Base-by-base conservation (phyloP, 2,797 vertebrate species). In the Sebastes dallii region DNA sequence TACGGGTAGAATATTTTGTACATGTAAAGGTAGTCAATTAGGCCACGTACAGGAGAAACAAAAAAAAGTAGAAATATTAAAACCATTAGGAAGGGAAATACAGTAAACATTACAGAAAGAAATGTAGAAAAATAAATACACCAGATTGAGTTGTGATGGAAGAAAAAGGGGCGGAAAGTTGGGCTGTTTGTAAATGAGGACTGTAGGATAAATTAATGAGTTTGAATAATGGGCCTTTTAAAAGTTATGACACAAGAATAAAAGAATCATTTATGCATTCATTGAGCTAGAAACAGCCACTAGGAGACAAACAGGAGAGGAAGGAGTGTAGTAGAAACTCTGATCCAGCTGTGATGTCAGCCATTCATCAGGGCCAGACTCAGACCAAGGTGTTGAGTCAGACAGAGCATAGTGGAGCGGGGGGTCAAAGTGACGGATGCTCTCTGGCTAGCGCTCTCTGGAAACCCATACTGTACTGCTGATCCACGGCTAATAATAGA, bases 401-500 rank as follows among this genome's bases (percentile, higher is more conserved):
- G 83, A 81, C 36, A 5, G 55, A 64, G 77, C 34, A 16, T 70
- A 87, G 84, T 13, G 29, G 80, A 77, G 74, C 72, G 62, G 79
- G 62, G 79, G 83, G 78, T 84, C 82, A 74, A 36, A 34, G 72
- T 92, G 85, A 92, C 80, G 69, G 86, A 93, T 89, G 90, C 80
- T 90, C 83, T 78, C 71, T 83, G 84, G 87, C 82, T 72, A 39
- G 46, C 69, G 65, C 78, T 82, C 80, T 82, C 81, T 81, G 36
- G 71, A 84, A 88, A 88, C 82, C 81, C 81, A 81, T 79, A 88
- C 54, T 84, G 82, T 79, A 88, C 54, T 84, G 83, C 90, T 90
- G 91, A 91, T 86, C 84, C 77, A 59, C 80, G 60, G 80, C 85
- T 89, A 91, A 90, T 81, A 90, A 89, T 66, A 89, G 82, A 88